Base-by-base conservation (phyloP, 2,113 vertebrate species). In the Phylloscopus trochilus region DNA sequence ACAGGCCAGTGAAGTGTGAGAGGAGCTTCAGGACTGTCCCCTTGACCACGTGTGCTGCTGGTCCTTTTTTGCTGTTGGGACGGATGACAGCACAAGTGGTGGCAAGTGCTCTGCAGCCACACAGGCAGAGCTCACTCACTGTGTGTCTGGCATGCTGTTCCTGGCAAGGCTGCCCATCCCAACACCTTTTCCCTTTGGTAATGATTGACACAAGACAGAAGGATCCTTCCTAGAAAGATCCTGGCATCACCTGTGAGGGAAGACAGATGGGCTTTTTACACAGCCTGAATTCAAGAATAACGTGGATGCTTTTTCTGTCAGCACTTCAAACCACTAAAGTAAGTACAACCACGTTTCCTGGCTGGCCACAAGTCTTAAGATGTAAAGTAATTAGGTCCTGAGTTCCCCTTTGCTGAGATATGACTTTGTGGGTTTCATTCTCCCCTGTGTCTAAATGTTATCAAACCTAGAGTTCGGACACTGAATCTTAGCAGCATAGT, bases 181-280 rank as follows among this genome's bases (percentile, higher is more conserved):
- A 30, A 43, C 56, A 83, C 59, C 68, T 94, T 93, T 76, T 92
- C 67, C 59, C 43, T 83, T 93, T 58, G 43, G n/a, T 88, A 95
- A 19, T 93, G 88, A 88, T 86, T 94, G 93, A 92, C 88, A 93
- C 33, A 63, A 92, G 79, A 87, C 93, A 95, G 93, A 94, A 92
- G 68, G 79, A 86, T 74, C 59, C 79, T 94, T 94, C 88, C 75
- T 93, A 69, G 88, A 92, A 90, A 95, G 90, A 93, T 90, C 59
- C 93, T 94, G 90, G 90, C 84, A 68, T 95, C 84, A 89, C 90
- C 93, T 95, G 77, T 75, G 89, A 72, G 68, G 83, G 76, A 68
- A 89, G 92, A 56, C 90, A 90, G 83, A 94, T 95, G 90, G 85
- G 52, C 60, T 78, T 79, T 94, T 94, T 83, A 73, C 76, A 88